Conservation (phyloP, 2,888 invertebrate genomes). For the Hydrotaea diabolus region DNA sequence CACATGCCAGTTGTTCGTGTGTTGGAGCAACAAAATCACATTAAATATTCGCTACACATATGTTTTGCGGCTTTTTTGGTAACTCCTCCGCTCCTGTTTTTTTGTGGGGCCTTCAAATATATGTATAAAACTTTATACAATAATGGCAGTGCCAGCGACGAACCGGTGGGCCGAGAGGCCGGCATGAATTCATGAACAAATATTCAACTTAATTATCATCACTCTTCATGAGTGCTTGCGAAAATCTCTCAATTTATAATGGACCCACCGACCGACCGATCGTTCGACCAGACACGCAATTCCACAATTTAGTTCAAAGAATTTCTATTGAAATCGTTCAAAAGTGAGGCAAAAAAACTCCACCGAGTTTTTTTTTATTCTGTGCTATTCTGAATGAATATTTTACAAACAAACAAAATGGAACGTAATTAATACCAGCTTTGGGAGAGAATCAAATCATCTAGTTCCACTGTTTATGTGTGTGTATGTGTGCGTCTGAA, state of each 20-base stretch:
- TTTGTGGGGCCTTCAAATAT: neutral
- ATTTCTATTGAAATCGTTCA: constrained; percentile 11
- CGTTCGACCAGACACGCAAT: constrained; percentile 32
- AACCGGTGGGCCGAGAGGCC: neutral
- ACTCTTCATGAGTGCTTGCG: neutral
- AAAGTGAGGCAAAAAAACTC: neutral
- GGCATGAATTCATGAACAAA: constrained; percentile 2
- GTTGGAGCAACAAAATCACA: neutral
- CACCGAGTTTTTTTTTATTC: neutral
- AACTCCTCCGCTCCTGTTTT: neutral
- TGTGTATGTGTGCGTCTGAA: neutral
- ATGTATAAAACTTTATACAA: constrained; percentile 29
- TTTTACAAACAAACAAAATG: constrained; percentile 6
- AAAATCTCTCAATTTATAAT: constrained; percentile 19
- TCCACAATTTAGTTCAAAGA: constrained; percentile 32
- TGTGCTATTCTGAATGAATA: constrained; percentile 2
- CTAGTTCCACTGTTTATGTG: too few species aligned
- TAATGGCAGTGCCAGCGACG: neutral
- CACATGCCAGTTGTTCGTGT: neutral
- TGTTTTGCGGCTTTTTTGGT: neutral
- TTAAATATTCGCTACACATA: constrained; percentile 26
- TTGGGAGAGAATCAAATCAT: neutral
- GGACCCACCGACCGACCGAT: neutral
- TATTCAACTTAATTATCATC: constrained; percentile 40
- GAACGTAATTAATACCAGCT: constrained; percentile 27